Percentiles rank a stretch among this genome's conserved stretches.
These are phyloP conservation scores for Tenthredo mesomela DNA, from an alignment of 2,888 invertebrate genomes.

Conservation along the genomic window DNA sequence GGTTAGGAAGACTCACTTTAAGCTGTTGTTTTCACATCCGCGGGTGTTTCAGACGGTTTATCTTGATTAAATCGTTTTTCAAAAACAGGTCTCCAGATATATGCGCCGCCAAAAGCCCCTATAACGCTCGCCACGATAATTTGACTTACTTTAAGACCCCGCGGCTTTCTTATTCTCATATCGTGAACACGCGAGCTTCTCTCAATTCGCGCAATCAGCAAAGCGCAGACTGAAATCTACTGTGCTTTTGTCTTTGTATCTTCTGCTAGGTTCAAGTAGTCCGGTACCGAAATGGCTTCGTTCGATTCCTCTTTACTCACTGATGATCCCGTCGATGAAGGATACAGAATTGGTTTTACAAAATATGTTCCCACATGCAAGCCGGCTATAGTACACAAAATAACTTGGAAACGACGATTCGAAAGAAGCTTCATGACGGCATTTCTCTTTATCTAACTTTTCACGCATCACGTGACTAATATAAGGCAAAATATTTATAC, in stretches of 20 bases:
- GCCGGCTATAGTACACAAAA: constrained; percentile 26
- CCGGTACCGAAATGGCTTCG: not conserved
- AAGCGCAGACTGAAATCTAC: not conserved
- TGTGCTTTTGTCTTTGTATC: not conserved
- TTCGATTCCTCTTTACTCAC: not conserved
- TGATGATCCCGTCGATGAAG: not conserved
- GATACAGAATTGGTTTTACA: constrained; percentile 24
- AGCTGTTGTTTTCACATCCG: not conserved
- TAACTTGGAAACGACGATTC: constrained; percentile 21
- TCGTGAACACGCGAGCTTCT: constrained; percentile 34
- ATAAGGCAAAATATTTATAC: not conserved
- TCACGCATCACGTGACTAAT: not conserved
- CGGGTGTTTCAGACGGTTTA: not conserved
- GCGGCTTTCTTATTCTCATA: constrained; percentile 78
- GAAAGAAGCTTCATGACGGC: constrained; percentile 16
- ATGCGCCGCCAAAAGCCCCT: constrained; percentile 79
- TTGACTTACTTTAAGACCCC: constrained; percentile 77
- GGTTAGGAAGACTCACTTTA: not conserved
- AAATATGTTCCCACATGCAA: constrained; percentile 29
- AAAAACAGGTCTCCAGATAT: constrained; percentile 80
- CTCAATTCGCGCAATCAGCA: not conserved
- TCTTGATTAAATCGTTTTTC: not conserved
- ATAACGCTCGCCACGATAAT: constrained; percentile 76
- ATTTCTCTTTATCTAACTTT: constrained; percentile 6
- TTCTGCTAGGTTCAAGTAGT: constrained; percentile 33